These are phyloP conservation scores for Actinemys pallida DNA, from an alignment of 2,113 vertebrate species.

Conservation along the genomic window DNA sequence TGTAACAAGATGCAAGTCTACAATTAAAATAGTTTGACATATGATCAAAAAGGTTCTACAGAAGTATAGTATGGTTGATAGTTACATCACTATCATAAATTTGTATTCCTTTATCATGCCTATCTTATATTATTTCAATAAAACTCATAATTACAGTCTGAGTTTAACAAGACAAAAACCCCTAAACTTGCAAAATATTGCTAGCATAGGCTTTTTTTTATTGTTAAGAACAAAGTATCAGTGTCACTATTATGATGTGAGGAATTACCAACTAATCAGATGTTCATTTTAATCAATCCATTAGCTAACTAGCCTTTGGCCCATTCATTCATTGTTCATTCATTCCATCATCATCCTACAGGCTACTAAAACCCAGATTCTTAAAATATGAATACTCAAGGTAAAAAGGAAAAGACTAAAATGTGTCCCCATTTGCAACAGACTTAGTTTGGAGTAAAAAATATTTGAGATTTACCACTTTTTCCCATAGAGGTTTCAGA, in stretches of 20 bases:
- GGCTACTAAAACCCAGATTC: neutral
- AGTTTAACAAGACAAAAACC: neutral
- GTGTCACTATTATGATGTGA: neutral
- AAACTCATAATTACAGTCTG: neutral
- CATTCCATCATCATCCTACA: fast-evolving
- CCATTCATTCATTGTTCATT: neutral
- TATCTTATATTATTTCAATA: neutral
- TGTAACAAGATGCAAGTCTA: neutral
- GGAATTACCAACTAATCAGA: neutral
- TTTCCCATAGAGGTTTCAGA: neutral
- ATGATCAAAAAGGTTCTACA: neutral
- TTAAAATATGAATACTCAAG: neutral
- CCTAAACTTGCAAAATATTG: neutral
- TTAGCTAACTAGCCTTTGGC: neutral
- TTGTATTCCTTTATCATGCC: neutral
- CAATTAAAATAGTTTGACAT: neutral
- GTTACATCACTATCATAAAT: neutral
- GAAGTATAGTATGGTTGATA: neutral
- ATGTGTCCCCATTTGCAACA: neutral
- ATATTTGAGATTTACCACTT: neutral
- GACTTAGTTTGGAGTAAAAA: neutral
- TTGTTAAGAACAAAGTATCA: neutral
- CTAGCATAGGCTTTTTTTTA: neutral
- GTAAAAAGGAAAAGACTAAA: neutral
- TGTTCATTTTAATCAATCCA: neutral